These are phyloP conservation scores for Macropus fuliginosus DNA, from an alignment of 2,797 vertebrate genomes.

Conservation along the genomic window DNA sequence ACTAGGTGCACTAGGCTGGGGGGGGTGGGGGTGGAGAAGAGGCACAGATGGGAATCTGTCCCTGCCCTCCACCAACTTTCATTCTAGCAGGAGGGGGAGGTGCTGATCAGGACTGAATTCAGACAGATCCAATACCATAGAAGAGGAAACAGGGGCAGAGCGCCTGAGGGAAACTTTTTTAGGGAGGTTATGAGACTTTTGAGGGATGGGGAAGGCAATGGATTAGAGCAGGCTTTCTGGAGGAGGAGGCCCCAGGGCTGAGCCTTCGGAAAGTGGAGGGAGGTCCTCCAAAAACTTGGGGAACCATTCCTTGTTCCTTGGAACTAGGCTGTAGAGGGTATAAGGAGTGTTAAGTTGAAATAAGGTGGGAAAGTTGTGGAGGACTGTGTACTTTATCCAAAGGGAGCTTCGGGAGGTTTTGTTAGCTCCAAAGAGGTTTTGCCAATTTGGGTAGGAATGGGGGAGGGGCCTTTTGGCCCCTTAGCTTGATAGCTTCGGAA, in stretches of 20 bases:
- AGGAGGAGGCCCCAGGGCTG: not conserved
- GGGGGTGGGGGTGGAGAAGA: too few species aligned
- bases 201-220: not conserved
- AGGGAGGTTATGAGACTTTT: not conserved
- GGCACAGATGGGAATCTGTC: not conserved
- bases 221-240: too few species aligned
- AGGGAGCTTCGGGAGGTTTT: not conserved
- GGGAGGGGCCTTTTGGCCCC: not conserved
- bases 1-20: not conserved
- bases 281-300: not conserved
- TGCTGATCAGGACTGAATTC: not conserved
- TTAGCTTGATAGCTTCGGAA: fast-evolving
- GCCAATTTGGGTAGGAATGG: not conserved
- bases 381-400: not conserved
- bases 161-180: not conserved
- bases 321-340: not conserved
- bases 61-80: not conserved
- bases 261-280: not conserved
- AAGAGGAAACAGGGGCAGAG: not conserved
- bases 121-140: fast-evolving
- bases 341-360: not conserved
- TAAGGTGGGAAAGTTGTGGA: not conserved
- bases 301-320: fast-evolving
- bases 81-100: not conserved
- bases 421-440: not conserved